Percentiles rank a stretch among this genome's conserved stretches.
phyloP scores from a whole-genome alignment of 1,140 invertebrate genomes.

The Pantala flavescens region DNA sequence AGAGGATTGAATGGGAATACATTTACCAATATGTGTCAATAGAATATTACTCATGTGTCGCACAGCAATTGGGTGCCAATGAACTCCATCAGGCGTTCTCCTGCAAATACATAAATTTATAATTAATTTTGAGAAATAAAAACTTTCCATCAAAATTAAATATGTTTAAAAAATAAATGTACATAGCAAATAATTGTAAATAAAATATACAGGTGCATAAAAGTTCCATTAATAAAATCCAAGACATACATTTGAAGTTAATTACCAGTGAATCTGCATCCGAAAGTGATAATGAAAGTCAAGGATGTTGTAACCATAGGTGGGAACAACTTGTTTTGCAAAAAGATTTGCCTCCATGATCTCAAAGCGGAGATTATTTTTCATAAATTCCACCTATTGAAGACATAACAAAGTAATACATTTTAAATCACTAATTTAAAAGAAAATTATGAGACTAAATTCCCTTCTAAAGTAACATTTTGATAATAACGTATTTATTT shows the following conservation, averaged over 20 bases:
- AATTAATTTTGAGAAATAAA: too few relatives aligned
- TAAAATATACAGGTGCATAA: too few relatives aligned
- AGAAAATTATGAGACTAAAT: not conserved
- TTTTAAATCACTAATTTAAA: not conserved
- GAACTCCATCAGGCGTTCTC: conserved; percentile 28
- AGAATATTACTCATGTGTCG: conserved; percentile 29
- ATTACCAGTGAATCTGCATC: conserved; percentile 29
- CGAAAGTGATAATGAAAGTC: conserved; percentile 39
- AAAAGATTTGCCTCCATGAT: conserved; percentile 40
- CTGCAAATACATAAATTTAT: conserved; percentile 18
- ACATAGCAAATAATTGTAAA: too few relatives aligned
- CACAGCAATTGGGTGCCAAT: conserved; percentile 28
- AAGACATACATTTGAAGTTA: too few relatives aligned
- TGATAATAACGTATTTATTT: too few relatives aligned
- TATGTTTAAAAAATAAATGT: too few relatives aligned
- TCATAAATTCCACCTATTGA: conserved; percentile 34
- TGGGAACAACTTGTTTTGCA: conserved; percentile 29
- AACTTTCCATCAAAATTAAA: too few relatives aligned
- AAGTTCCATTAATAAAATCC: not conserved
- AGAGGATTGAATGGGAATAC: too few relatives aligned
- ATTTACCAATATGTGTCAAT: conserved; percentile 28
- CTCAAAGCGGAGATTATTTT: conserved; percentile 35
- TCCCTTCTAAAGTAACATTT: too few relatives aligned
- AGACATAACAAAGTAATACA: conserved; percentile 26
- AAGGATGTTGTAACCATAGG: conserved; percentile 36